Base-by-base conservation (phyloP, 2,113 vertebrate genomes). In the Cyprinodon variegatus region DNA sequence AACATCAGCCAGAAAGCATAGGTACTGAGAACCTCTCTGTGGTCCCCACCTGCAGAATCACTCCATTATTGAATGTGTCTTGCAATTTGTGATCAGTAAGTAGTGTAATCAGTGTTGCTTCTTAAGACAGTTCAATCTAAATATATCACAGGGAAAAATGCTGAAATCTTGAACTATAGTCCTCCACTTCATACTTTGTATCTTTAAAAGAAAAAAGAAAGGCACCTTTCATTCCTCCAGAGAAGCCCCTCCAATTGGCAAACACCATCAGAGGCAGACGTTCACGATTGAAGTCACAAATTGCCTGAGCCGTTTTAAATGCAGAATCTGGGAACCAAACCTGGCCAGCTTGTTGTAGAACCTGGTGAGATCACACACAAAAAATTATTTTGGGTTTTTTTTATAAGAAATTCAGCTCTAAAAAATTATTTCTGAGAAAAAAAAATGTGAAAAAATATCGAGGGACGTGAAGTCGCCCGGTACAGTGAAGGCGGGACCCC, bases 261-360 rank as follows among this genome's bases (percentile, higher is more conserved):
- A 99, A 99, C 90, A 99, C 93, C 84, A 99, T 94, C 68, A 99
- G 93, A 0, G 98, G 97, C 70, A 99, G 86, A 17, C 70, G 92
- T 71, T 99, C 98, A 2, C 91, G 94, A 92, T 95, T 96, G 85
- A 99, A 98, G 85, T 99, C 98, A 45, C 81, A 93, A 69, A 99
- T 96, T 0, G 92, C 97, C 90, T 99, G 98, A 48, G 97, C 96
- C 0, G 98, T 99, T 93, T 99, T 99, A 87, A 96, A 99, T 65
- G 98, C 97, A 0, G 98, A 99, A 79, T 99, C 98, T 9, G 98
- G 97, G 73, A 98, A 98, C 98, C 98, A 99, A 75, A 99, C 98
- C 90, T 99, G 98, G n/a, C 98, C 98, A 0, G 98, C 98, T 89
- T 99, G 98, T 91, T 98, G 98, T 85, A 97, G 79, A 7, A 99